Base-by-base conservation (phyloP, 2,797 vertebrate species). In the Chelon auratus region DNA sequence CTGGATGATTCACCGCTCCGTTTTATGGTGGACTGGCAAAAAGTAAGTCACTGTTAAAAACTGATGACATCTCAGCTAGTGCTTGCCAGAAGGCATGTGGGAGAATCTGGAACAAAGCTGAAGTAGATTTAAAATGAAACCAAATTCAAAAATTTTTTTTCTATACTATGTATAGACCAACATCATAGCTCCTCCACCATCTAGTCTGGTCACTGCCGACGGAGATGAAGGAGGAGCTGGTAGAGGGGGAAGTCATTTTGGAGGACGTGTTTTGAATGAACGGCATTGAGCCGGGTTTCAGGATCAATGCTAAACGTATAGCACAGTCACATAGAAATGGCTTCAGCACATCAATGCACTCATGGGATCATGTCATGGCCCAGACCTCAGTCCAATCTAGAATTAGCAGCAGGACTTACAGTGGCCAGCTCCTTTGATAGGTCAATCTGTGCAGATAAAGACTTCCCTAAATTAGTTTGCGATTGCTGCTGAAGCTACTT, bases 1-100 rank as follows among this genome's bases (percentile, higher is more conserved):
- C 83, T 14, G 50, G 66, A 65, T 85, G 78, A 85, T 79, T 84
- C 72, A 85, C 68, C 62, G 83, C 74, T 72, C 60, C 54, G 65
- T 86, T 83, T 87, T 68, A 83, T 42, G 64, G 72, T 59, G 70
- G 58, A 66, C 42, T 64, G 73, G 75, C 47, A 74, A 78, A 83
- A 53, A 68, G 36, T 78, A 69, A 80, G 42, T 36, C 37, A 37
- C 64, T 43, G 56, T 37, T 66, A 33, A 68, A 56, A 65, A 60
- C 58, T 68, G 58, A 69, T 77, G 69, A 70, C 70, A 74, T 78
- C 58, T 78, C 75, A 65, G 67, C 26, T 62, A 26, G 33, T 18
- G 22, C 72, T 74, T 82, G 73, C 78, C 85, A 85, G 65, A 58
- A 74, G 72, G 76, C 61, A 76, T 71, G 73, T 66, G 78, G 71